These are phyloP conservation scores for Chrysogorgia sp. DNA, from an alignment of 92 coral and sea anemone genomes.

Conservation along the genomic window DNA sequence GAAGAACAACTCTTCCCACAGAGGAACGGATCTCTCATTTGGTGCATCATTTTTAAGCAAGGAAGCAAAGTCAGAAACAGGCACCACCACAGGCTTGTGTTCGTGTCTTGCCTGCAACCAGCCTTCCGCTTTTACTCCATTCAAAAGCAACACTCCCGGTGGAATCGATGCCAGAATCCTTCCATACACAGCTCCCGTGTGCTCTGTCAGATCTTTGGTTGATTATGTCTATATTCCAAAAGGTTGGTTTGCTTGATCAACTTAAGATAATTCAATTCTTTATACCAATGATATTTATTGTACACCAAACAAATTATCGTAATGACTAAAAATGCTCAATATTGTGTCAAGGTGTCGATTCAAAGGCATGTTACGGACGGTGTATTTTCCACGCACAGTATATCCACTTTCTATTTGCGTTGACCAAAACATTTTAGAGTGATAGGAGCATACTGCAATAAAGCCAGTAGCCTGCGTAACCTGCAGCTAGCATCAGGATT, in stretches of 20 bases:
- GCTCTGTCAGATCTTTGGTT: constrained; percentile 17
- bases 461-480: too few species aligned
- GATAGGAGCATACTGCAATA: too few species aligned
- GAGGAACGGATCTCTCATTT: neutral
- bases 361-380: too few species aligned
- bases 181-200: constrained; percentile 4
- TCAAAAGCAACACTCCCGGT: constrained; percentile 2
- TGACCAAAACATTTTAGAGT: too few species aligned
- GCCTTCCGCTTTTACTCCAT: constrained; percentile 38
- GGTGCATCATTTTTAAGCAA: neutral
- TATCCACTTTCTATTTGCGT: too few species aligned
- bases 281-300: too few species aligned
- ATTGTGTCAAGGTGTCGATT: too few species aligned
- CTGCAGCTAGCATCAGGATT: too few species aligned
- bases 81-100: constrained; percentile 11
- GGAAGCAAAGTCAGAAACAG: neutral
- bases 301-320: too few species aligned
- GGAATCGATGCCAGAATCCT: constrained; percentile 4
- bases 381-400: too few species aligned
- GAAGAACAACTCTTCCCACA: neutral
- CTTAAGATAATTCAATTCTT: too few species aligned
- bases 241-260: constrained; percentile 13
- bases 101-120: constrained; percentile 34
- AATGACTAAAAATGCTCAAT: too few species aligned
- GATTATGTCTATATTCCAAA: constrained; percentile 42